A percentile compares a stretch with the other conserved stretches of the same genome.
Conservation (phyloP, 2,797 vertebrate species). For the Sternarchorhynchus goeldii region DNA sequence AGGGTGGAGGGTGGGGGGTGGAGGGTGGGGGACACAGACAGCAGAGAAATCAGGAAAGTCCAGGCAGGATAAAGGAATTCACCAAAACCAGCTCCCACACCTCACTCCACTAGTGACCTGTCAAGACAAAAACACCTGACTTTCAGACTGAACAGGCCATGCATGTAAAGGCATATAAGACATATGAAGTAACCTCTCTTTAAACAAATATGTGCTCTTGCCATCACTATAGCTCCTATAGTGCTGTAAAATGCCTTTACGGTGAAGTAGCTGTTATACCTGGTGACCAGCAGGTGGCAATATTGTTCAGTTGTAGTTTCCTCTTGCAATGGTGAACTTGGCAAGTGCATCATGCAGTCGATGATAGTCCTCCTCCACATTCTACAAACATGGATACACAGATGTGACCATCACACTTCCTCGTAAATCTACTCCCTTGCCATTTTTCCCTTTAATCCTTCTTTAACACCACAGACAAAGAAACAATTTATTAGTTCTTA, state of each 20-base stretch:
- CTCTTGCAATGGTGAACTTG: conserved; percentile 71
- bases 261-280: conserved; percentile 43
- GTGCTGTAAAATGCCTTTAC: not conserved
- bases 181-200: not conserved
- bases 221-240: not conserved
- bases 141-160: not conserved
- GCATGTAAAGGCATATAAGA: not conserved
- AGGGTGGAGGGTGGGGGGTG: not conserved
- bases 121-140: not conserved
- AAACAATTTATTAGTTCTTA: no score
- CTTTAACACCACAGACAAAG: not conserved
- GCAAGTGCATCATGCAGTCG: conserved; percentile 73
- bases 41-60: conserved; percentile 49
- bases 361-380: conserved; percentile 75
- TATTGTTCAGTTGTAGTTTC: conserved; percentile 69
- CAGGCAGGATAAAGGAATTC: conserved; percentile 46
- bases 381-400: conserved; percentile 60
- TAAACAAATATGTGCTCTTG: not conserved
- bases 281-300: conserved; percentile 65
- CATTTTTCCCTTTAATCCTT: conserved; percentile 61
- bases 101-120: conserved; percentile 68
- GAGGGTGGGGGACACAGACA: conserved; percentile 24
- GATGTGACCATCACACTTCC: not conserved
- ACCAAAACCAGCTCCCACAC: conserved; percentile 59
- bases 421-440: conserved; percentile 20